A percentile compares a stretch with the other conserved stretches of the same genome.
These are phyloP conservation scores for Agonopterix arenella DNA, from an alignment of 2,888 invertebrate genomes.

Conservation along the genomic window DNA sequence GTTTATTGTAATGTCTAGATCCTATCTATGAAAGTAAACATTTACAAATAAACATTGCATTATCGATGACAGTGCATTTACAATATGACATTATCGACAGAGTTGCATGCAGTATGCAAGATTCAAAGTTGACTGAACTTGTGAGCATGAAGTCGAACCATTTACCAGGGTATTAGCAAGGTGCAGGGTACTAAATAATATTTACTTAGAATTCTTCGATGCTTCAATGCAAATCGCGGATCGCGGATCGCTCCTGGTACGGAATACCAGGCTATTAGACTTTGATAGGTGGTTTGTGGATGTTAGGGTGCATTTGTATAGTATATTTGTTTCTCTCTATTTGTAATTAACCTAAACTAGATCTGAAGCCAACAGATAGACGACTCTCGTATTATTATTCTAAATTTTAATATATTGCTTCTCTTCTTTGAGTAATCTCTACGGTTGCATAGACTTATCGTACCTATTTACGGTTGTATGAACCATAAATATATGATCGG, in stretches of 20 bases:
- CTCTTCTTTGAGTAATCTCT: too few relatives aligned
- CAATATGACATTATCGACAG: background rate
- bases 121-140: conserved; percentile 1
- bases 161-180: conserved; percentile 3
- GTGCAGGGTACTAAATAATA: background rate
- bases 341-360: too few relatives aligned
- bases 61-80: background rate
- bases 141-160: background rate
- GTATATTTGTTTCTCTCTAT: background rate
- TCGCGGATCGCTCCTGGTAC: background rate
- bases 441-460: too few relatives aligned
- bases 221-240: conserved; percentile 1
- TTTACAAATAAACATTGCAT: background rate
- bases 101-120: background rate
- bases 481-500: too few relatives aligned
- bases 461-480: too few relatives aligned
- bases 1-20: too few relatives aligned
- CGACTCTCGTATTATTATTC: too few relatives aligned
- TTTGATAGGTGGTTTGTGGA: conserved; percentile 27
- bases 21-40: too few relatives aligned
- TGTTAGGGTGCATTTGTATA: background rate
- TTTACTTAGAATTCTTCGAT: background rate
- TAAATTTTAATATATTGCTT: too few relatives aligned
- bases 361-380: too few relatives aligned
- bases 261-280: conserved; percentile 35